Percentiles rank a stretch among this genome's conserved stretches.
phyloP scores from a whole-genome alignment of 1,140 invertebrate species.

The Coptotermes formosanus region DNA sequence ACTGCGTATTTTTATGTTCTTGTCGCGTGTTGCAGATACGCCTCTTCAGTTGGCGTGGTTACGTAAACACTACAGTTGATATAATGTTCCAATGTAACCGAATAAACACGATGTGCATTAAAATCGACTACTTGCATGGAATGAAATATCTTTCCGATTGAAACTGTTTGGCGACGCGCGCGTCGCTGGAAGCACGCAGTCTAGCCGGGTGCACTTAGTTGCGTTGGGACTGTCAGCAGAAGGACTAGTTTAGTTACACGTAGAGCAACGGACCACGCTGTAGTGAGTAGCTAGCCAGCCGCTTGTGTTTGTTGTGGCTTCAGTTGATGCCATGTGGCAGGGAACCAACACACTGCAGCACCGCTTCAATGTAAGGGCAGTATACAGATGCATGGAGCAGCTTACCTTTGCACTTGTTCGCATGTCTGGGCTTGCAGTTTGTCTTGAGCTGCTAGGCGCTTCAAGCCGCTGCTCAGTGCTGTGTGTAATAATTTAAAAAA shows the following conservation, averaged over 20 bases:
- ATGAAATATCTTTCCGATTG: not conserved
- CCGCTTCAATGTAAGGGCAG: slow-evolving; percentile 34
- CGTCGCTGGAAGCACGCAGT: not conserved
- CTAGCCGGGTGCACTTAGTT: not conserved
- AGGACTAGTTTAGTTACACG: not conserved
- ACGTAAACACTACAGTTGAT: no score
- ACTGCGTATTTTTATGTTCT: no score
- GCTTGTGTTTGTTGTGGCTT: slow-evolving; percentile 10
- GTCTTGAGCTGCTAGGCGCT: no score
- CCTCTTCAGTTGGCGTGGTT: no score
- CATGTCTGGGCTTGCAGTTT: not conserved
- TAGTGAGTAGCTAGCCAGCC: not conserved
- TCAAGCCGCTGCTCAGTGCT: no score
- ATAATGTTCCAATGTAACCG: no score
- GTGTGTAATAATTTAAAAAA: no score
- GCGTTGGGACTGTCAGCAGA: not conserved
- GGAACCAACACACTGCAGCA: slow-evolving; percentile 30
- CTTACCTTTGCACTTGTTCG: not conserved
- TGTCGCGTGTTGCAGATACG: no score
- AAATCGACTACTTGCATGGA: not conserved
- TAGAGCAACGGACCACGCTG: not conserved
- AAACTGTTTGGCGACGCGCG: not conserved
- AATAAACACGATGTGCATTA: no score
- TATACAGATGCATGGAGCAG: not conserved
- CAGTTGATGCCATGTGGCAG: slow-evolving; percentile 20